Conservation (phyloP, 2,797 vertebrate genomes). For the Poeciliopsis gracilis region DNA sequence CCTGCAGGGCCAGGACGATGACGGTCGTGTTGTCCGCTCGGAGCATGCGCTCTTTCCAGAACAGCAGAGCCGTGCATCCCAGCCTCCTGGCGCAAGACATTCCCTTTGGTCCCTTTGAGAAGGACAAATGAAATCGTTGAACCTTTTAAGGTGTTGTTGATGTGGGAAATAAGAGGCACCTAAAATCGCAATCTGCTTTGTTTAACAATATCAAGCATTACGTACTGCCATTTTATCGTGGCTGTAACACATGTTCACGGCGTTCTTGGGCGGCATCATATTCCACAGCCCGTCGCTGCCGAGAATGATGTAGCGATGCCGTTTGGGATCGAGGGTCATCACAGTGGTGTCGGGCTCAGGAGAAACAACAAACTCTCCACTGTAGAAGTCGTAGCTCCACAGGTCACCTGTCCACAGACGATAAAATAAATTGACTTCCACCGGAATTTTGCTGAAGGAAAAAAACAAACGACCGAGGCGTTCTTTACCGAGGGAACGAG, state of each 20-base stretch:
- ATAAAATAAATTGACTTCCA: neutral
- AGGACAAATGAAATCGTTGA: neutral
- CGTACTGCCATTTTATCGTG: slow-evolving; percentile 93
- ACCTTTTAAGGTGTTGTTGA: neutral
- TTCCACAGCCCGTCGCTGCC: slow-evolving; percentile 99
- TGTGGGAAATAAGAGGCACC: neutral
- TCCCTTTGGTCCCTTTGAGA: slow-evolving; percentile 86
- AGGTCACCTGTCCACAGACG: slow-evolving; percentile 83
- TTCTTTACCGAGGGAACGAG: slow-evolving; percentile 92
- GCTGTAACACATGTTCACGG: slow-evolving; percentile 93
- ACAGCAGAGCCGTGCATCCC: slow-evolving; percentile 90
- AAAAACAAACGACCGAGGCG: neutral
- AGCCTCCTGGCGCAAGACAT: slow-evolving; percentile 92
- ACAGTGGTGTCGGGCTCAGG: slow-evolving; percentile 96
- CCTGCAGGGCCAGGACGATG: slow-evolving; percentile 91
- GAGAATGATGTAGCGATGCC: slow-evolving; percentile 93
- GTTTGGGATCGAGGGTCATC: slow-evolving; percentile 91
- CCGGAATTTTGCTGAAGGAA: neutral
- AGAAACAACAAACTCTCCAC: slow-evolving; percentile 97
- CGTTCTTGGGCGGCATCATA: slow-evolving; percentile 96
- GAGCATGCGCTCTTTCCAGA: slow-evolving; percentile 97
- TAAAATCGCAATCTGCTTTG: neutral
- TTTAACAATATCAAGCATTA: neutral
- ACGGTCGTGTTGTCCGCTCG: slow-evolving; percentile 97
- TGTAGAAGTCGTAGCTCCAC: slow-evolving; percentile 99